Conservation (phyloP, 2,888 invertebrate genomes). For the Galeopsomyia nigrocyanea region DNA sequence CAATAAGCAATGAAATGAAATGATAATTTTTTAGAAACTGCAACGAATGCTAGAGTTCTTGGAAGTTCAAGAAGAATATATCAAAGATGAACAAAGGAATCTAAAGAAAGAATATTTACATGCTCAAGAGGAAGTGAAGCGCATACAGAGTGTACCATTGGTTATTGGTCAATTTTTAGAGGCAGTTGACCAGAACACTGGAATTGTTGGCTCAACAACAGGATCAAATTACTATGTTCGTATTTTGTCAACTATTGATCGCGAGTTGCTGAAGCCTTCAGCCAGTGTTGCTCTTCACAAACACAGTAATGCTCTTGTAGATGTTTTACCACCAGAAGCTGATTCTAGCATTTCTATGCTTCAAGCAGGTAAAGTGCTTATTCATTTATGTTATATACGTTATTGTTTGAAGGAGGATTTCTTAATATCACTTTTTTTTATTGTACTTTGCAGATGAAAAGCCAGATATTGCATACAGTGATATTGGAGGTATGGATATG, state of each 20-base stretch:
- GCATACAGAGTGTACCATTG: constrained; percentile 98
- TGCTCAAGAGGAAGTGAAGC: constrained; percentile 97
- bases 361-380: constrained; percentile 79
- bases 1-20: no score
- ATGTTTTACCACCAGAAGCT: constrained; percentile 98
- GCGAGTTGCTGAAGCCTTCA: constrained; percentile 96
- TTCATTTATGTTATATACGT: constrained; percentile 7
- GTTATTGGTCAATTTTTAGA: constrained; percentile 99
- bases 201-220: constrained; percentile 98
- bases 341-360: constrained; percentile 99
- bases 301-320: constrained; percentile 99
- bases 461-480: constrained; percentile 96
- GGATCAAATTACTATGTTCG: constrained; percentile 99
- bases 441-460: constrained; percentile 83
- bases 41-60: constrained; percentile 97
- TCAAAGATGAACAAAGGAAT: constrained; percentile 99
- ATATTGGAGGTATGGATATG: constrained; percentile 99
- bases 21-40: constrained; percentile 78
- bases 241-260: constrained; percentile 97
- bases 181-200: constrained; percentile 99
- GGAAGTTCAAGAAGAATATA: constrained; percentile 99
- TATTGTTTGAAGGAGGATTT: constrained; percentile 5
- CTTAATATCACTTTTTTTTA: constrained; percentile 4
- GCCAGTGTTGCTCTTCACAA: constrained; percentile 99
- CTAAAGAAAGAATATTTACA: constrained; percentile 98